Evolutionary conservation across 2,888 invertebrate genomes (phyloP).

Genomic region (Euplagia quadripunctaria): DNA sequence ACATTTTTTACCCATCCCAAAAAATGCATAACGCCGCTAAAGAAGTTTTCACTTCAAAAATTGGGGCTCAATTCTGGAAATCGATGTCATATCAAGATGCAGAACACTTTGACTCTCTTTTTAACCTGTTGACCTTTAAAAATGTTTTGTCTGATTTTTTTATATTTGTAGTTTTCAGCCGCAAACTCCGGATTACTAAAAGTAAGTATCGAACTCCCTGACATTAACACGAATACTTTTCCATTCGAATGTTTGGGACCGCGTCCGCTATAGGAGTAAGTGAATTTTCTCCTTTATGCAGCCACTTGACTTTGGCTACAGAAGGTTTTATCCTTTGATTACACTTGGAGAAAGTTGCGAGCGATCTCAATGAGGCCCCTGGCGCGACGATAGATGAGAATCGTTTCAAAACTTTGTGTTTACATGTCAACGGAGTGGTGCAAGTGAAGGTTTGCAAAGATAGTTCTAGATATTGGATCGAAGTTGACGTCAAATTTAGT

Average conservation of each 20-base stretch:
- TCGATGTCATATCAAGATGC: too few species aligned
- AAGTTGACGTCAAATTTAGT: constrained; percentile 5
- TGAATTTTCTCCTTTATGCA: constrained; percentile 82
- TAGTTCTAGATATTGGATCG: constrained; percentile 16
- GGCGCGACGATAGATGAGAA: constrained; percentile 65
- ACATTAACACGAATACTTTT: constrained; percentile 47
- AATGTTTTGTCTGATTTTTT: too few species aligned
- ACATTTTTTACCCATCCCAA: too few species aligned
- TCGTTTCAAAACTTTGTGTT: constrained; percentile 68
- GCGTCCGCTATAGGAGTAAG: constrained; percentile 78
- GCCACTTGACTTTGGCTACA: constrained; percentile 75
- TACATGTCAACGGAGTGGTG: constrained; percentile 48
- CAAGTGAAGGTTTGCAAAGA: constrained; percentile 25
- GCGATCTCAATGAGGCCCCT: constrained; percentile 64
- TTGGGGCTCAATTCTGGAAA: too few species aligned
- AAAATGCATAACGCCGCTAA: too few species aligned
- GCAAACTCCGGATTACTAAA: neutral
- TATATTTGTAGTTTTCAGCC: neutral
- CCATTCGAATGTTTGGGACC: constrained; percentile 77
- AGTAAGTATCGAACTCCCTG: constrained; percentile 43
- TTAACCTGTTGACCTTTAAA: too few species aligned
- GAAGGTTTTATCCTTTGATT: constrained; percentile 81
- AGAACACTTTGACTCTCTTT: too few species aligned
- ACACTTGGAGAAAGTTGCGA: constrained; percentile 67
- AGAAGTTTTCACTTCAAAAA: too few species aligned